phyloP scores from a whole-genome alignment of 2,888 invertebrate species.

The Pristionchus arcanus region DNA sequence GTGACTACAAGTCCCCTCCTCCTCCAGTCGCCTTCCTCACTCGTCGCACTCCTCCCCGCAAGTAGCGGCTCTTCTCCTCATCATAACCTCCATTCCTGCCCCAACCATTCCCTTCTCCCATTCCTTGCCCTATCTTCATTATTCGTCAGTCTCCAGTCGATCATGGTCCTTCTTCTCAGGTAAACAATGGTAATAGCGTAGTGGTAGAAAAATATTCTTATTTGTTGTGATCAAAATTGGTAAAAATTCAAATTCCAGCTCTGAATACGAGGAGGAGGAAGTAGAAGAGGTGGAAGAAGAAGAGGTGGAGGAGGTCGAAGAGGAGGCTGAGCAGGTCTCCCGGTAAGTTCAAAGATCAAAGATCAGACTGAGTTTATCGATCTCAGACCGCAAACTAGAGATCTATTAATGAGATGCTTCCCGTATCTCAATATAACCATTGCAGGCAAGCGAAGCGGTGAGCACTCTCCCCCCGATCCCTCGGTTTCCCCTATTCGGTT shows the following conservation, averaged over 20 bases:
- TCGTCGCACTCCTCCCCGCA: conserved; percentile 56
- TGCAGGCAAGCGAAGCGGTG: conserved; percentile 53
- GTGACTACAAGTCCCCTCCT: conserved; percentile 59
- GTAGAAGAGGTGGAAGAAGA: conserved; percentile 66
- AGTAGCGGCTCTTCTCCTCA: conserved; percentile 57
- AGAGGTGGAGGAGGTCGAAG: conserved; percentile 62
- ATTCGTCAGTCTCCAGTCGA: background rate
- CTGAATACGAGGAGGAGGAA: conserved; percentile 68
- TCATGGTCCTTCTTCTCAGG: background rate
- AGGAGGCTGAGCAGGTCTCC: conserved; percentile 57
- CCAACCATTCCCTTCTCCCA: conserved; percentile 6
- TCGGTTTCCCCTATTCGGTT: conserved; percentile 1
- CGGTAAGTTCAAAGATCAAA: conserved; percentile 21
- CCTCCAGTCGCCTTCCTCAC: conserved; percentile 59
- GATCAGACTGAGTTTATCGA: background rate
- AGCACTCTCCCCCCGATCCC: conserved; percentile 10
- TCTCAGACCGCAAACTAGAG: background rate
- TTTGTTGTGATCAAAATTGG: too few relatives aligned
- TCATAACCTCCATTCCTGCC: background rate
- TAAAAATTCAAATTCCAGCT: conserved; percentile 59
- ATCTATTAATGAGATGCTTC: background rate
- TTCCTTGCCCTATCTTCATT: background rate
- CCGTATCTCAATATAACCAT: conserved; percentile 1
- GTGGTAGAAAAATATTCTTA: too few relatives aligned
- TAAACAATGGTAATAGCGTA: background rate